phyloP scores from a whole-genome alignment of 2,797 vertebrate genomes.

The Epinephelus coioides region DNA sequence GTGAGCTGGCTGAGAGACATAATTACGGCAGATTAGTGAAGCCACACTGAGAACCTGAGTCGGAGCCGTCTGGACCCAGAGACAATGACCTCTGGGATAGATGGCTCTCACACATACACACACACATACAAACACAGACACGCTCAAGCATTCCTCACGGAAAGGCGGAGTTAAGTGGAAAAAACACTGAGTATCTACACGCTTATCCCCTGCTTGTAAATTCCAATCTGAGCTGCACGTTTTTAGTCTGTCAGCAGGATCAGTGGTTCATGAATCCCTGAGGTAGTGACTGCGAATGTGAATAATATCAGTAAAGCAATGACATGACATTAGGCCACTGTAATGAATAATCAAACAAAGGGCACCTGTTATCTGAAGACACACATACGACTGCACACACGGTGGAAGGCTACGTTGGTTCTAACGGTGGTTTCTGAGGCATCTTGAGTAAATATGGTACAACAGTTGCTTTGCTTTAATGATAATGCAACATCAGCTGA shows the following conservation, averaged over 20 bases:
- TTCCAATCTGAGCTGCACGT: conserved; percentile 38
- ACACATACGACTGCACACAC: conserved; percentile 35
- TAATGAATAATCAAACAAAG: conserved; percentile 43
- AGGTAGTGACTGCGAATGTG: conserved; percentile 29
- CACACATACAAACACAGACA: conserved; percentile 23
- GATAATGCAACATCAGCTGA: conserved; percentile 43
- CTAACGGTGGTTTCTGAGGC: conserved; percentile 33
- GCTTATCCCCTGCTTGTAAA: conserved; percentile 49
- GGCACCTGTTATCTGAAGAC: conserved; percentile 38
- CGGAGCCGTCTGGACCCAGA: conserved; percentile 70
- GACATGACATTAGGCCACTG: conserved; percentile 27
- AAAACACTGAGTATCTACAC: conserved; percentile 32
- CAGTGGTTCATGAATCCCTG: conserved; percentile 37
- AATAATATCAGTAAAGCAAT: conserved; percentile 40
- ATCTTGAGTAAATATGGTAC: conserved; percentile 31
- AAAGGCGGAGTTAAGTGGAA: conserved; percentile 36
- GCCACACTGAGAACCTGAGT: conserved; percentile 76
- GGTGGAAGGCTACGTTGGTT: conserved; percentile 18
- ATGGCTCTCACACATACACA: conserved; percentile 36
- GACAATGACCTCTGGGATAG: conserved; percentile 75
- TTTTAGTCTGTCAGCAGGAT: conserved; percentile 50
- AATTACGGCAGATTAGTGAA: conserved; percentile 82
- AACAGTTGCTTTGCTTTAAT: conserved; percentile 31
- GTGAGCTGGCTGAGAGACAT: conserved; percentile 74
- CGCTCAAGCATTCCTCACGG: conserved; percentile 19